Evolutionary conservation across 30 jellyfish, hydroid and myxozoan genomes (phyloP), one percentile per base, ranked within the genome.

Genomic region (Calvadosia cruxmelitensis): DNA sequence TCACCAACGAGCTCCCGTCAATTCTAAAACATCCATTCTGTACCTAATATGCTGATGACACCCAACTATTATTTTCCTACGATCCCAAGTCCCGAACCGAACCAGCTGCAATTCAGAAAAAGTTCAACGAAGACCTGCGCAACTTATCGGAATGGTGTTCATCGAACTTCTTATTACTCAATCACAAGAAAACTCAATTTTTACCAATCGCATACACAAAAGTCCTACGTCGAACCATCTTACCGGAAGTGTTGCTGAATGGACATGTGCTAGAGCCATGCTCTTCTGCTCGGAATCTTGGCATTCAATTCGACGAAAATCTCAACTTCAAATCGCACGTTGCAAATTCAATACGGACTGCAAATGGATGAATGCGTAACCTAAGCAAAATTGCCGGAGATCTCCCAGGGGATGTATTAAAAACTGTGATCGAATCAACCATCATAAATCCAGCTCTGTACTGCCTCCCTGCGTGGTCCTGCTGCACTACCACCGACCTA

Each of bases 11-110:
- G 16, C 25, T 67, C 16, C 76, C 76, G 3, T 2, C 72, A 1
- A 2, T 3, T 68, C 30, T 34, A 23, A 13, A 30, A 24, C 27
- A 25, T 15, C 2, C 66, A 72, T n/a, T 13, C 31, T 3, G 78
- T 26, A 53, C 34, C 30, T 52, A 52, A 67, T 30, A 27, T 57
- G 67, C 79, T 23, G 79, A 72, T 52, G 79, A 31, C 33, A 72
- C 34, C 31, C 31, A 67, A 2, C 35, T n/a, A n/a, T n/a, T n/a
- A n/a, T n/a, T n/a, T n/a, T n/a, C n/a, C n/a, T n/a, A n/a, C n/a
- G n/a, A n/a, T n/a, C n/a, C n/a, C n/a, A n/a, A n/a, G n/a, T n/a
- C n/a, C n/a, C n/a, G n/a, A n/a, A n/a, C n/a, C n/a, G n/a, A n/a
- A n/a, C n/a, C n/a, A n/a, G n/a, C n/a, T n/a, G n/a, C n/a, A n/a